Conservation (phyloP, 1,140 invertebrate genomes). For the Acyrthosiphon pisum region DNA sequence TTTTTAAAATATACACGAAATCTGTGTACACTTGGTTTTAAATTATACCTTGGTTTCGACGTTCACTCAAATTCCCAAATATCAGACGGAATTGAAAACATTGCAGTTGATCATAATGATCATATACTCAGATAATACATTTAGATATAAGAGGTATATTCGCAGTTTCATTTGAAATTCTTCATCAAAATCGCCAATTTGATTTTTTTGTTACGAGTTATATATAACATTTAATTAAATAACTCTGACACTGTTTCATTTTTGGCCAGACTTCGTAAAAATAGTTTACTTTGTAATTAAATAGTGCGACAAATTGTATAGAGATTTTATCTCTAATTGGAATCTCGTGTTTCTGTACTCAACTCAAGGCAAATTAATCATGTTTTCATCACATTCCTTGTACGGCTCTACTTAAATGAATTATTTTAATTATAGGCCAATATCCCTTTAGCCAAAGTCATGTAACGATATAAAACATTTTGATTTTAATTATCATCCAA, state of each 20-base stretch:
- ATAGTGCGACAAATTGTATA: neutral
- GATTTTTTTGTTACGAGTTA: neutral
- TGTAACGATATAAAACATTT: neutral
- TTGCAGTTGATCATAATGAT: neutral
- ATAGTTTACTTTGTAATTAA: neutral
- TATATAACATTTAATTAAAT: neutral
- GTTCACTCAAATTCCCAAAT: neutral
- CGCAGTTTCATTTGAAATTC: neutral
- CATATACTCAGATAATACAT: too few relatives aligned
- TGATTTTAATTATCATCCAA: neutral
- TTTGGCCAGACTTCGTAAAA: too few relatives aligned
- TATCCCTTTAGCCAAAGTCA: neutral
- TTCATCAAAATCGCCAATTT: neutral
- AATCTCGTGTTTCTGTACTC: neutral
- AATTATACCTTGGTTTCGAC: neutral
- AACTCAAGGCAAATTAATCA: neutral
- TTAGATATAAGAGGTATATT: neutral
- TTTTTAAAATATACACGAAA: neutral
- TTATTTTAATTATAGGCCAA: neutral
- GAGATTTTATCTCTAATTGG: neutral
- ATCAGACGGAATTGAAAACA: neutral
- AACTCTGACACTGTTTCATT: neutral
- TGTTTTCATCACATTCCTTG: neutral
- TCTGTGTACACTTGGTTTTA: neutral
- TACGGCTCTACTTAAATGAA: neutral